A percentile compares a stretch with the other conserved stretches of the same genome.
These are phyloP conservation scores for Goniozus legneri DNA, from an alignment of 1,140 invertebrate species.

Conservation along the genomic window DNA sequence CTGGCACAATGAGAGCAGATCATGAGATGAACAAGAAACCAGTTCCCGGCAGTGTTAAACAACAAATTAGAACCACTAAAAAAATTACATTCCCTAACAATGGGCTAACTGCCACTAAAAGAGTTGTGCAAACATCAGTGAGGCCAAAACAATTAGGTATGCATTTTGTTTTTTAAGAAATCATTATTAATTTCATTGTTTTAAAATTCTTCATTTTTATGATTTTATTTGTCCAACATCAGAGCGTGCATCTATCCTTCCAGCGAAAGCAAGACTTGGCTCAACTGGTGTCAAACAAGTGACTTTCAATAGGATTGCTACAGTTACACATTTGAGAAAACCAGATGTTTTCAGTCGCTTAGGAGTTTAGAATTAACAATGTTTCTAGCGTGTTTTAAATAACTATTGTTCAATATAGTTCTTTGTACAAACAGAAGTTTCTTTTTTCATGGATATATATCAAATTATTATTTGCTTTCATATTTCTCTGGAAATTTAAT, in stretches of 20 bases:
- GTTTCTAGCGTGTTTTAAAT: constrained; percentile 2
- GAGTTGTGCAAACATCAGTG: constrained; percentile 12
- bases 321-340: constrained; percentile 38
- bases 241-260: constrained; percentile 32
- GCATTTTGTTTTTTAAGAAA: constrained; percentile 4
- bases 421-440: constrained; percentile 21
- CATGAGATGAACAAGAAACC: constrained; percentile 39
- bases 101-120: too few relatives aligned
- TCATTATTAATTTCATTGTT: constrained; percentile 2
- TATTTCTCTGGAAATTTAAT: too few relatives aligned
- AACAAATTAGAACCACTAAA: constrained; percentile 33
- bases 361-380: constrained; percentile 43
- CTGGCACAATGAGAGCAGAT: constrained; percentile 51
- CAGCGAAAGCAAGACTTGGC: constrained; percentile 49
- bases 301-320: constrained; percentile 45
- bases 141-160: constrained; percentile 43
- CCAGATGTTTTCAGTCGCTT: constrained; percentile 49
- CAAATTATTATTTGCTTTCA: too few relatives aligned
- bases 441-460: constrained; percentile 4
- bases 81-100: constrained; percentile 23
- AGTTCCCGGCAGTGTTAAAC: constrained; percentile 27
- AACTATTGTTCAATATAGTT: constrained; percentile 6
- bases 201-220: constrained; percentile 4
- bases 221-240: constrained; percentile 37
- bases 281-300: constrained; percentile 40